Evolutionary conservation across 2,797 vertebrate species (phyloP), one percentile per base, ranked within the genome.

Genomic region (Rachycentron canadum): DNA sequence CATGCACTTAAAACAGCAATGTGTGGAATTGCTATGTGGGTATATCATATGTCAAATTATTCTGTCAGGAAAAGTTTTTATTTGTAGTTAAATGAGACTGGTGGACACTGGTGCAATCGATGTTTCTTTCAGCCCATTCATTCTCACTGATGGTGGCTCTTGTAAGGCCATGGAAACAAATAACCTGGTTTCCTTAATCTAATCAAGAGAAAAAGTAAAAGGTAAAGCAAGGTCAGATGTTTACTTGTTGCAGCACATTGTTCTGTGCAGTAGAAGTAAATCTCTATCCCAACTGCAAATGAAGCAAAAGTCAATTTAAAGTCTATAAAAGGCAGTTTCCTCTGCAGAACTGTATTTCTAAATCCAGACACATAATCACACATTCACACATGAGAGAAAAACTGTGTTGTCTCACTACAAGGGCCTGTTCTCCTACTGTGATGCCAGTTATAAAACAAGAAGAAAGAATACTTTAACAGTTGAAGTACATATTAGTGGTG

Each of bases 401-500:
- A 52, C 6, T 3, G 12, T 13, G 66, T 45, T 36, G 55, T 45
- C 36, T 72, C 73, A 36, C 57, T 72, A 28, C 36, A 49, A 66
- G 47, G 52, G 49, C n/a, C 43, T 61, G 56, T 43, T 74, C 47
- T 76, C 61, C 62, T 52, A 53, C 57, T 50, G 40, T 0, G 32
- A 28, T 56, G 23, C 69, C 4, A 30, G 43, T 69, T 19, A 32
- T 40, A 61, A 45, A 82, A 55, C 55, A 43, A 23, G 34, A 38
- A 30, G 34, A 72, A 43, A 16, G 7, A 64, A 5, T 52, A 65
- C 47, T 67, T 60, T n/a, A n/a, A n/a, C 19, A 49, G 14, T 41
- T 64, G 52, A 30, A 59, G 45, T 77, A 40, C 58, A 73, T 53
- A 16, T 65, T 59, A 81, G 40, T 40, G 43, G 21, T 49, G 50